Percentiles rank a stretch among this genome's conserved stretches.
These are phyloP conservation scores for Hirtodrosophila duncani DNA, from an alignment of 2,888 invertebrate species.

Conservation along the genomic window DNA sequence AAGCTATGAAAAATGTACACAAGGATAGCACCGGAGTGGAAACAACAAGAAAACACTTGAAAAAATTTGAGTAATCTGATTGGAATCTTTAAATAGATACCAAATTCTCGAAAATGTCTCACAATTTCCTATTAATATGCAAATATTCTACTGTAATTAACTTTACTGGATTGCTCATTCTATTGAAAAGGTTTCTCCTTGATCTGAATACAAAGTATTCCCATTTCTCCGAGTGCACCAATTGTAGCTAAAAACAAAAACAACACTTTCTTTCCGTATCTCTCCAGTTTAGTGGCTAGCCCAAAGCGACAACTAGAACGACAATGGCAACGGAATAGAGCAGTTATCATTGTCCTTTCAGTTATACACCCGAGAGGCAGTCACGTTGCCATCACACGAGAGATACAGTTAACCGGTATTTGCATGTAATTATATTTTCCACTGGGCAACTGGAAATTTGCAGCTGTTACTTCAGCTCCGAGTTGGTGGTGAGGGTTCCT, in stretches of 20 bases:
- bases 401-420: conserved; percentile 66
- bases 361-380: too few species aligned
- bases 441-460: conserved; percentile 55
- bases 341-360: conserved; percentile 30
- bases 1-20: conserved; percentile 24
- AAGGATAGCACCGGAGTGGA: conserved; percentile 12
- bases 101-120: too few species aligned
- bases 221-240: conserved; percentile 3
- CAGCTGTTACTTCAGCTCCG: conserved; percentile 53
- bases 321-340: conserved; percentile 26
- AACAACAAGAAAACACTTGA: conserved; percentile 1
- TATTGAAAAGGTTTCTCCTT: too few species aligned
- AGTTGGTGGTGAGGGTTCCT: conserved; percentile 42
- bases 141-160: too few species aligned
- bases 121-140: too few species aligned
- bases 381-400: conserved; percentile 23
- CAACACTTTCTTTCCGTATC: conserved; percentile 16
- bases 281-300: too few species aligned
- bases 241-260: conserved; percentile 24
- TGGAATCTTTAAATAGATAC: too few species aligned
- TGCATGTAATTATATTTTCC: conserved; percentile 75
- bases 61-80: neutral
- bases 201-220: too few species aligned
- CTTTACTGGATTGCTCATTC: too few species aligned
- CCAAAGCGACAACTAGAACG: conserved; percentile 1